Evolutionary conservation across 1,140 invertebrate species (phyloP).

Genomic region (Triops longicaudatus): DNA sequence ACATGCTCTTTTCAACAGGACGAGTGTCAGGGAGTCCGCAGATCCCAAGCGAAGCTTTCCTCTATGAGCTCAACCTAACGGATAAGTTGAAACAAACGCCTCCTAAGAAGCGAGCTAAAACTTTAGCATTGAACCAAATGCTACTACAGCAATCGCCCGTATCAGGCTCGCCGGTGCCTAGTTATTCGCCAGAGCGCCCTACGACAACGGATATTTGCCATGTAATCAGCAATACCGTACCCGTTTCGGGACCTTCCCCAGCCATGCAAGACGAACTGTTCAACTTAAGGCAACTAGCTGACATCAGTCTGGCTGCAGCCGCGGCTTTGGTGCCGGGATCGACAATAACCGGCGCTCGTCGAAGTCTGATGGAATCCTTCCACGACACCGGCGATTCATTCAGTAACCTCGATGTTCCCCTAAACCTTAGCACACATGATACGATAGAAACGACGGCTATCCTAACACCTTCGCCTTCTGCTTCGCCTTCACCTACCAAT

Average conservation of each 20-base stretch:
- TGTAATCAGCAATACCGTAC: not conserved
- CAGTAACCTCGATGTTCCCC: slow-evolving; percentile 31
- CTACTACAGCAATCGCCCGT: slow-evolving; percentile 22
- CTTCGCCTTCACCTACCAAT: slow-evolving; percentile 24
- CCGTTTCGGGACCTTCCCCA: slow-evolving; percentile 32
- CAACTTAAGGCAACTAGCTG: slow-evolving; percentile 62
- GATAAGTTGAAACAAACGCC: not conserved
- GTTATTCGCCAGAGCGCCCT: slow-evolving; percentile 20
- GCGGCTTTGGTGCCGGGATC: not conserved
- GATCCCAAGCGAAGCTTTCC: not conserved
- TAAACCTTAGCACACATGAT: slow-evolving; percentile 29
- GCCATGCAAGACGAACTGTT: slow-evolving; percentile 48
- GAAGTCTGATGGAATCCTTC: slow-evolving; percentile 26
- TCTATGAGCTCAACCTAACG: not conserved
- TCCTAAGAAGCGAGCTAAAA: not conserved
- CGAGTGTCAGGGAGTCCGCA: not conserved
- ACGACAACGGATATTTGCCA: not conserved
- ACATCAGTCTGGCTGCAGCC: slow-evolving; percentile 53
- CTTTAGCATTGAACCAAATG: not conserved
- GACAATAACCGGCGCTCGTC: slow-evolving; percentile 16
- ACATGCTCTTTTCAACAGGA: not conserved
- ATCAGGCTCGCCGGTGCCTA: not conserved
- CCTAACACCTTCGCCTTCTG: slow-evolving; percentile 29
- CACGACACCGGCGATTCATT: slow-evolving; percentile 32
- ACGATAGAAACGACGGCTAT: slow-evolving; percentile 21